Conservation (phyloP, 1,140 invertebrate genomes). For the Papilio polytes region DNA sequence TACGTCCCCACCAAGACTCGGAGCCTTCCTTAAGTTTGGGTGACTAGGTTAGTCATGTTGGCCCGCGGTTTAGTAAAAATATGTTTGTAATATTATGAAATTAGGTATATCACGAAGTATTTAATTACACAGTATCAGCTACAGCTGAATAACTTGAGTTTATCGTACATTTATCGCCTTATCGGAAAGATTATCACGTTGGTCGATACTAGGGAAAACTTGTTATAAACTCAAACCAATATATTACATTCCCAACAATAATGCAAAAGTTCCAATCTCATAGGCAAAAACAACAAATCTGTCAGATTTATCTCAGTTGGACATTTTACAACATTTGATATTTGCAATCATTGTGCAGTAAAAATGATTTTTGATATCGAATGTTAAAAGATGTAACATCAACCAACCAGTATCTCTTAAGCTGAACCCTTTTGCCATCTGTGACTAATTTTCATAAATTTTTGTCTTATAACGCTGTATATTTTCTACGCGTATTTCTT, state of each 20-base stretch:
- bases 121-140: too few relatives aligned
- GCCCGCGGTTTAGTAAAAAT: not conserved
- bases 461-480: too few relatives aligned
- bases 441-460: too few relatives aligned
- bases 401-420: too few relatives aligned
- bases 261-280: not conserved
- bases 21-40: too few relatives aligned
- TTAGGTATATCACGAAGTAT: not conserved
- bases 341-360: not conserved
- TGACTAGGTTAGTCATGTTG: too few relatives aligned
- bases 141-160: not conserved
- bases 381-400: not conserved
- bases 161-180: constrained; percentile 13
- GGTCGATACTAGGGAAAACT: not conserved
- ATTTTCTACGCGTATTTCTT: not conserved
- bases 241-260: not conserved
- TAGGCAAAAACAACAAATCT: not conserved
- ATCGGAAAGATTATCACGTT: constrained; percentile 17
- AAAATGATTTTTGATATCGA: not conserved
- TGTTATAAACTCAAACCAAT: not conserved
- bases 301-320: not conserved
- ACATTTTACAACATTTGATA: not conserved
- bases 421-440: too few relatives aligned
- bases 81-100: not conserved
- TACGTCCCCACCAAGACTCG: too few relatives aligned